These are phyloP conservation scores for Rhinopomastus cyanomelas DNA, from an alignment of 2,113 vertebrate genomes.

Conservation along the genomic window DNA sequence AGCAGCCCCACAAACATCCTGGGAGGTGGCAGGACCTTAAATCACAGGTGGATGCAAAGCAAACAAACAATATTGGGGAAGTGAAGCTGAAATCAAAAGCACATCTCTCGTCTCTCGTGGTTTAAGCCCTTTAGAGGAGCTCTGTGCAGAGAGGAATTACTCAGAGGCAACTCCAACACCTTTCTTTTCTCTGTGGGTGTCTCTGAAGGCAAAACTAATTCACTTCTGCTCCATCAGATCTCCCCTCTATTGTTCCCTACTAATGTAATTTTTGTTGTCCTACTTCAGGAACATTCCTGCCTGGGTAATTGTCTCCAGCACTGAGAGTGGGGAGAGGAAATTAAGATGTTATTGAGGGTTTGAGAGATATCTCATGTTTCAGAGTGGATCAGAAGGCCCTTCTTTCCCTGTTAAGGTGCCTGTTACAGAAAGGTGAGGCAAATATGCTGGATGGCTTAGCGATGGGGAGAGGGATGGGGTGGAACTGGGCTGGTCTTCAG, in stretches of 20 bases:
- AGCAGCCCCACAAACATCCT: background rate
- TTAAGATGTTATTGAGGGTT: conserved; percentile 52
- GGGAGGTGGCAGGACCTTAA: conserved; percentile 23
- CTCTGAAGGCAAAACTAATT: conserved; percentile 62
- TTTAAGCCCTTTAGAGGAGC: background rate
- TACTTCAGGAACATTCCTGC: conserved; percentile 68
- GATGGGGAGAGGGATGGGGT: background rate
- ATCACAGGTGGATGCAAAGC: conserved; percentile 2
- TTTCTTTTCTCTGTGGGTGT: conserved; percentile 16
- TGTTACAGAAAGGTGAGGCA: conserved; percentile 57
- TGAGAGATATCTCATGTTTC: conserved; percentile 56
- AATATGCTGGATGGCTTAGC: conserved; percentile 36
- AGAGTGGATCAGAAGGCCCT: background rate
- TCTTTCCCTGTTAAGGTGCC: conserved; percentile 12
- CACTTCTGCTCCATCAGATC: conserved; percentile 33
- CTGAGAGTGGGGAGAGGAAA: background rate
- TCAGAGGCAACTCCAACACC: conserved; percentile 13
- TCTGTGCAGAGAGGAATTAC: conserved; percentile 14
- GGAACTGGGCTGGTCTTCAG: background rate
- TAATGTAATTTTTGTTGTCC: conserved; percentile 43
- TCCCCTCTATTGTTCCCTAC: conserved; percentile 42
- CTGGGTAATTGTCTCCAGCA: conserved; percentile 40
- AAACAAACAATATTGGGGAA: conserved; percentile 35
- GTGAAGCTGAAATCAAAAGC: background rate
- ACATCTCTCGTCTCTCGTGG: background rate